Evolutionary conservation across 1,140 invertebrate genomes (phyloP).

Genomic region (Lasaia peninsularis): DNA sequence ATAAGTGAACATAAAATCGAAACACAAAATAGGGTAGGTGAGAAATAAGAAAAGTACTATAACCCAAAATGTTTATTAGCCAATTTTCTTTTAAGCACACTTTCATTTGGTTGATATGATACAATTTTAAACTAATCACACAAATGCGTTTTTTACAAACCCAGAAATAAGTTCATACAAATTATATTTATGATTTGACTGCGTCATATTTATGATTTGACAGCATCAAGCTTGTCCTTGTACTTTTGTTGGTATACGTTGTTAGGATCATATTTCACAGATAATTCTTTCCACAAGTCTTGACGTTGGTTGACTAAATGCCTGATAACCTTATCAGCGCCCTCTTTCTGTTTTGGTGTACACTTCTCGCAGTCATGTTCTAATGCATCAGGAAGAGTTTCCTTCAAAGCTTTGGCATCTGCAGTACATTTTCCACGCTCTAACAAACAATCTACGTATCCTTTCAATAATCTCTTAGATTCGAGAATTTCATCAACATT

Average conservation of each 20-base stretch:
- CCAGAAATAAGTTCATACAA: too few relatives aligned
- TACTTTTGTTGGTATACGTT: slow-evolving; percentile 80
- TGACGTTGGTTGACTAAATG: slow-evolving; percentile 80
- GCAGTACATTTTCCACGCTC: slow-evolving; percentile 84
- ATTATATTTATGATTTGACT: slow-evolving; percentile 29
- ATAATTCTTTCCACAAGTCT: slow-evolving; percentile 79
- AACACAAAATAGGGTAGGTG: too few relatives aligned
- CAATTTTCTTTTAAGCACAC: too few relatives aligned
- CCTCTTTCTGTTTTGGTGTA: slow-evolving; percentile 79
- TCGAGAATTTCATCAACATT: slow-evolving; percentile 84
- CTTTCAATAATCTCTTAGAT: slow-evolving; percentile 83
- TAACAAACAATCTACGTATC: slow-evolving; percentile 85
- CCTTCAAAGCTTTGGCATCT: slow-evolving; percentile 84
- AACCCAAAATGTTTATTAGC: too few relatives aligned
- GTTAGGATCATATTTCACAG: slow-evolving; percentile 82
- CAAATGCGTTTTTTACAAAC: too few relatives aligned
- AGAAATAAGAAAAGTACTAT: too few relatives aligned
- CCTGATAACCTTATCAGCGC: slow-evolving; percentile 79
- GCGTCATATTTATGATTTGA: slow-evolving; percentile 40
- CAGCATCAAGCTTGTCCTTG: slow-evolving; percentile 72
- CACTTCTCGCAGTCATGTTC: slow-evolving; percentile 83
- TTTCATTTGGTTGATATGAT: too few relatives aligned
- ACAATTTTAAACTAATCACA: too few relatives aligned
- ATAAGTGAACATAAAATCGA: too few relatives aligned
- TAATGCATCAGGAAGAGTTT: slow-evolving; percentile 83